These are phyloP conservation scores for Sylvilagus floridanus DNA, from an alignment of 2,797 vertebrate species.

Conservation along the genomic window DNA sequence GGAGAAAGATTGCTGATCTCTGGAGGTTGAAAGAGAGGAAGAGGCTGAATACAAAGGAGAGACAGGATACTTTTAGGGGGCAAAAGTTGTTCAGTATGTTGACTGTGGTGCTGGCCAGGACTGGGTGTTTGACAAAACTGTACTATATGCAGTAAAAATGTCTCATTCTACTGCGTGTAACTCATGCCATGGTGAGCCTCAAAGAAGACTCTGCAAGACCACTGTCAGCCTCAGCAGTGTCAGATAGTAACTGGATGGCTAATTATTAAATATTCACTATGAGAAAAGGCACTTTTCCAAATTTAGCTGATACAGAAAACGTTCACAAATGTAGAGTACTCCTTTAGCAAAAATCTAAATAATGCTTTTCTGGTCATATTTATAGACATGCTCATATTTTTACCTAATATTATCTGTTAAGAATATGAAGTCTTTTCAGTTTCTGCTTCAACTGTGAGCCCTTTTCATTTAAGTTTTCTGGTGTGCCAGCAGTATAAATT, in stretches of 20 bases:
- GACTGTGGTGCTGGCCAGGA: neutral
- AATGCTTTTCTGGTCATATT: slow-evolving; percentile 41
- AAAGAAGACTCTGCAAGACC: neutral
- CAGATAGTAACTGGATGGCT: neutral
- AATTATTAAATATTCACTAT: slow-evolving; percentile 47
- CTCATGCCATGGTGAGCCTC: neutral
- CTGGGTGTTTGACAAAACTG: neutral
- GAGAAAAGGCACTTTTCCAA: slow-evolving; percentile 33
- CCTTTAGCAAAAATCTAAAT: slow-evolving; percentile 51
- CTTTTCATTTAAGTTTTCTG: slow-evolving; percentile 50
- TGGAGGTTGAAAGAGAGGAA: neutral
- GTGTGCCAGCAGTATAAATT: slow-evolving; percentile 39
- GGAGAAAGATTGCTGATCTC: neutral
- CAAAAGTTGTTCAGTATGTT: neutral
- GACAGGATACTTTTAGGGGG: neutral
- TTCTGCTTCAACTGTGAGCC: slow-evolving; percentile 13
- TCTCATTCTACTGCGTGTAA: neutral
- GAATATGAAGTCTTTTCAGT: neutral
- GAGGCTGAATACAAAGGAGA: neutral
- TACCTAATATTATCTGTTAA: slow-evolving; percentile 57
- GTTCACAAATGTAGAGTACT: neutral
- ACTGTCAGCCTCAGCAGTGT: neutral
- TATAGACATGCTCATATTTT: slow-evolving; percentile 25
- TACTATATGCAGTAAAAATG: neutral
- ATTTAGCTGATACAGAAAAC: slow-evolving; percentile 52